Evolutionary conservation across 2,888 invertebrate species (phyloP), one percentile per base, ranked within the genome.

Genomic region (Nipponacmea schrenckii): DNA sequence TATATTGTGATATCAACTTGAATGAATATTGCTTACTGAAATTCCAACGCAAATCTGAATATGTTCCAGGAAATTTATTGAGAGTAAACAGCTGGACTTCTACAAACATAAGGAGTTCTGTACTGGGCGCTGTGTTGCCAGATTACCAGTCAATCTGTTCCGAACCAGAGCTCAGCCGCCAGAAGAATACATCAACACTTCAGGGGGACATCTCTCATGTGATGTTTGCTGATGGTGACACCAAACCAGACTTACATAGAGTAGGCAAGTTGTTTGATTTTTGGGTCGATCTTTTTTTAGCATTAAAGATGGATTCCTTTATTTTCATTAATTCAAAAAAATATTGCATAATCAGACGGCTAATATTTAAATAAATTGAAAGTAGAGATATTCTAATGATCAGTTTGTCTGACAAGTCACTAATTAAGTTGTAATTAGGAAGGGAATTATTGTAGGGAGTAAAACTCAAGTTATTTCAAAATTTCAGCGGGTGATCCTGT

Each of bases 71-170:
- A 87, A 88, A 2, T 77, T 88, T 68, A 89, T 90, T 82, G 89
- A 90, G 68, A 82, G 85, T 75, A 86, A 89, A 27, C 80, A 83
- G 14, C 78, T 90, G 62, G 88, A 89, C 70, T 90, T 90, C 80
- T 86, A 86, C 79, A 84, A 87, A 67, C 90, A 90, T 74, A 77
- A 84, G 2, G 85, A 84, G 31, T 81, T 84, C 69, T 90, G 90
- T 75, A 88, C 89, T n/a, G 88, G 89, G 0, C 85, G 89, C 70
- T 90, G 90, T 78, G 85, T 88, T 68, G 86, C 88, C 44, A 77
- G 88, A 26, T 81, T 85, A 71, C 83, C 85, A 67, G 81, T 76
- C 12, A 56, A 56, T 24, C 56, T 56, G 4, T 56, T 56, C 56
- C 56, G 56, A 3, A 56, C 56, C 24, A 20, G 24, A 20, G 24